These are phyloP conservation scores for Cylloceria caligata DNA, from an alignment of 2,888 invertebrate genomes.

Conservation along the genomic window DNA sequence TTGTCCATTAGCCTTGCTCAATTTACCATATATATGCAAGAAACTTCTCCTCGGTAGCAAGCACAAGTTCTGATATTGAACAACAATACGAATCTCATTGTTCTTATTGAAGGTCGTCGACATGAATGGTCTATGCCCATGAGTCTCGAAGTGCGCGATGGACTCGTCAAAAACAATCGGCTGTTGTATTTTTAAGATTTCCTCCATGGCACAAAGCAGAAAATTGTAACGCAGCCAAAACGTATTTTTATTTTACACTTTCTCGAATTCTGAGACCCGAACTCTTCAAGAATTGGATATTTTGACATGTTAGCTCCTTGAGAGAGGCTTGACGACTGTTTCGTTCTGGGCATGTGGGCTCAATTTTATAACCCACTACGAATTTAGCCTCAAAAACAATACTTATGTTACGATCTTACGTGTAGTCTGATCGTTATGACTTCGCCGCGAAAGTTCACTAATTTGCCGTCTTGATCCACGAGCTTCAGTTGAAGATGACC, in stretches of 20 bases:
- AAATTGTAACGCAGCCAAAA: too few species aligned
- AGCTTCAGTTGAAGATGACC: too few species aligned
- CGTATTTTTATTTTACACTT: too few species aligned
- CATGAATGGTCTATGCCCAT: not conserved
- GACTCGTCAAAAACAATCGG: not conserved
- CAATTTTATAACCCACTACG: not conserved
- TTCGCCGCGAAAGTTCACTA: too few species aligned
- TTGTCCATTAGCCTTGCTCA: too few species aligned
- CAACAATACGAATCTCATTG: too few species aligned
- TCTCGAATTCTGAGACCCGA: not conserved
- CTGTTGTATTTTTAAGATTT: too few species aligned
- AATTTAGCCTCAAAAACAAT: not conserved
- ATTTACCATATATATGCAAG: not conserved
- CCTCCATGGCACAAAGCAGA: too few species aligned
- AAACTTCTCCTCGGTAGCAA: too few species aligned
- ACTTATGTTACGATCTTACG: too few species aligned
- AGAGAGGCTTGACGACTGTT: not conserved
- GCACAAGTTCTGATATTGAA: too few species aligned
- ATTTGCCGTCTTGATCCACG: not conserved
- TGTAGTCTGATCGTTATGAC: too few species aligned
- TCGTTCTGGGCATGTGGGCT: not conserved
- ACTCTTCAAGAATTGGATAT: not conserved
- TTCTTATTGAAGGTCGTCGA: not conserved
- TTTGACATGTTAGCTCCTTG: constrained; percentile 3
- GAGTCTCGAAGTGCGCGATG: not conserved